A percentile compares a stretch with the other conserved stretches of the same genome.
Conservation (phyloP, 2,888 invertebrate species). For the Lasioglossum leucozonium region DNA sequence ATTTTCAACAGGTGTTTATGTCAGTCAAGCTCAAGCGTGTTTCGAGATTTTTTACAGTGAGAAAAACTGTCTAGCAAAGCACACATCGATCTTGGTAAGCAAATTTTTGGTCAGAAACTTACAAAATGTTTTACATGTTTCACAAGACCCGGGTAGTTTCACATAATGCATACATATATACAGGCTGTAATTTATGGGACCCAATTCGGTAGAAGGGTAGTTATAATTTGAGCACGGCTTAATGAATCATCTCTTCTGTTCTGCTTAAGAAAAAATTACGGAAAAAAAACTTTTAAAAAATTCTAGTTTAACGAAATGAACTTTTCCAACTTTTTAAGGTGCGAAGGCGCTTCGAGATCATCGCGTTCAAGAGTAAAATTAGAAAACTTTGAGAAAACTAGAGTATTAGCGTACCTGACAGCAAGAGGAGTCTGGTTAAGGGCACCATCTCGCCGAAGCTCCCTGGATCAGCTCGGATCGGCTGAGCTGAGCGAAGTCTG, state of each 20-base stretch:
- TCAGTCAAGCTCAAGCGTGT: neutral
- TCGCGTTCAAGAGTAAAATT: neutral
- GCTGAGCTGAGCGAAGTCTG: conserved; percentile 69
- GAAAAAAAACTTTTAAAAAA: neutral
- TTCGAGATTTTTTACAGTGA: neutral
- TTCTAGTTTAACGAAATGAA: neutral
- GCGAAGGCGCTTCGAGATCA: neutral
- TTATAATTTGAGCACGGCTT: too few species aligned
- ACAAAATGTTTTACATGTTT: too few species aligned
- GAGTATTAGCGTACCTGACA: conserved; percentile 35
- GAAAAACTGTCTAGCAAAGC: neutral
- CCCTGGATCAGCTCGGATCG: conserved; percentile 37
- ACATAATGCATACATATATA: too few species aligned
- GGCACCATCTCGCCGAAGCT: conserved; percentile 33
- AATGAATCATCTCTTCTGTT: too few species aligned
- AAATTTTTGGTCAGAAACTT: too few species aligned
- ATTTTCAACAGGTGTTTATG: neutral
- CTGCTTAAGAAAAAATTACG: too few species aligned
- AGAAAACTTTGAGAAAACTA: neutral
- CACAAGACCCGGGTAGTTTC: too few species aligned
- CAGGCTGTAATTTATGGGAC: too few species aligned
- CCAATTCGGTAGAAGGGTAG: too few species aligned
- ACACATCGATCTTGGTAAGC: too few species aligned
- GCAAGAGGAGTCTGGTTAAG: conserved; percentile 24
- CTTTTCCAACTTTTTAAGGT: too few species aligned